A percentile compares a stretch with the other conserved stretches of the same genome.
Conservation (phyloP, 2,797 vertebrate genomes). For the Scomberomorus guttatus region DNA sequence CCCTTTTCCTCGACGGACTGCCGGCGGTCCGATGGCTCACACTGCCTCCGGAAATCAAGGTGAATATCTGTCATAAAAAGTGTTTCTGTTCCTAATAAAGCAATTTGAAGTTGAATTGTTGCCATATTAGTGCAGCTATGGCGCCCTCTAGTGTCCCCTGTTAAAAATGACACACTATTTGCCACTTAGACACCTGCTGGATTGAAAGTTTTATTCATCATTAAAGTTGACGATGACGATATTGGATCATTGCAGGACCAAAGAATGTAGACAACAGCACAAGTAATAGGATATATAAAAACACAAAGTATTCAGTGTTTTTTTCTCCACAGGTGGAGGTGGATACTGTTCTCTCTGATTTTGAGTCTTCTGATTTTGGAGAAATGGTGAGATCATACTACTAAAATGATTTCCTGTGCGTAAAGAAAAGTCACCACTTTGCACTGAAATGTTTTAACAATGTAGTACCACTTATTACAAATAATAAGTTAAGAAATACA, state of each 20-base stretch:
- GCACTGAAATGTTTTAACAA: too few relatives aligned
- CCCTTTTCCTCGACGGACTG: constrained; percentile 88
- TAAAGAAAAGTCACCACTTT: not conserved
- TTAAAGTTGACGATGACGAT: not conserved
- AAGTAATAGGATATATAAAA: not conserved
- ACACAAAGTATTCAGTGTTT: not conserved
- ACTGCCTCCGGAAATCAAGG: constrained; percentile 92
- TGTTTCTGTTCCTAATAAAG: not conserved
- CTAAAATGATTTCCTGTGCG: not conserved
- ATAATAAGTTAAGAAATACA: too few relatives aligned
- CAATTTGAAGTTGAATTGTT: not conserved
- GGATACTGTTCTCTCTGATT: constrained; percentile 92
- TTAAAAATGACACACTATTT: not conserved
- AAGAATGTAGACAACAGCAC: accelerated
- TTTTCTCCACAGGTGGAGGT: constrained; percentile 89
- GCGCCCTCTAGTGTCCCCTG: constrained; percentile 59
- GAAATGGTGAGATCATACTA: constrained; percentile 89
- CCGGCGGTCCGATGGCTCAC: constrained; percentile 94
- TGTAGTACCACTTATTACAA: not conserved
- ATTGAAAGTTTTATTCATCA: not conserved
- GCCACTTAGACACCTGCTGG: not conserved
- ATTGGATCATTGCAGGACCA: not conserved
- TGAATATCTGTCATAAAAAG: constrained; percentile 39
- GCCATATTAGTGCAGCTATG: not conserved
- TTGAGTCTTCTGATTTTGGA: constrained; percentile 97